Conservation (phyloP, 2,888 invertebrate species). For the Phyto melanocephala region DNA sequence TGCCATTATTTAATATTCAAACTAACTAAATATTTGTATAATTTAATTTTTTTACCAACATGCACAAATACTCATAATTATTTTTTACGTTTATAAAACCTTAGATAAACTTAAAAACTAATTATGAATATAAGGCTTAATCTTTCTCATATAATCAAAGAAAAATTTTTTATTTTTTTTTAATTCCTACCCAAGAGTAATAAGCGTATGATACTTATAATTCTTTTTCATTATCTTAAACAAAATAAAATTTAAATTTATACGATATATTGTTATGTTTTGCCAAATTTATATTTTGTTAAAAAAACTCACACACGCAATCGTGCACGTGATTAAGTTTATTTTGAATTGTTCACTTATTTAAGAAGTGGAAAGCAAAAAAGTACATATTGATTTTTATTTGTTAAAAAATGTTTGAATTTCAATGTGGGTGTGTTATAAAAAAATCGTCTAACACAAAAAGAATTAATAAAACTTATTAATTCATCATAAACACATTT, state of each 20-base stretch:
- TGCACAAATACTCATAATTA: no score
- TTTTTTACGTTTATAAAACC: no score
- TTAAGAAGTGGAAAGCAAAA: neutral
- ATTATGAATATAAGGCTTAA: no score
- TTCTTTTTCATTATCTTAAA: neutral
- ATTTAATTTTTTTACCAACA: no score
- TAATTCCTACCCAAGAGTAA: no score
- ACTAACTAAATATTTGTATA: no score
- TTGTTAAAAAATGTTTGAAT: neutral
- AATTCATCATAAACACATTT: neutral
- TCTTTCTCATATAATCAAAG: no score
- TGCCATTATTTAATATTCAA: no score
- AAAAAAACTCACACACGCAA: no score
- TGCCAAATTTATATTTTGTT: neutral
- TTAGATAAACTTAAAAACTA: no score
- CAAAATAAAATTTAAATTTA: neutral
- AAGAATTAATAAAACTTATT: neutral
- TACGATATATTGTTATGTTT: neutral
- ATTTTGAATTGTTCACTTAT: neutral
- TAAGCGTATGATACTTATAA: no score
- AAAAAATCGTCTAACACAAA: neutral
- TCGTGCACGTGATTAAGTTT: neutral
- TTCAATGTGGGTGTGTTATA: neutral
- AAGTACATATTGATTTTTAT: neutral
- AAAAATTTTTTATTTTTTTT: no score